Percentiles rank a stretch among this genome's conserved stretches.
These are phyloP conservation scores for Polia nebulosa DNA, from an alignment of 2,888 invertebrate genomes.

Conservation along the genomic window DNA sequence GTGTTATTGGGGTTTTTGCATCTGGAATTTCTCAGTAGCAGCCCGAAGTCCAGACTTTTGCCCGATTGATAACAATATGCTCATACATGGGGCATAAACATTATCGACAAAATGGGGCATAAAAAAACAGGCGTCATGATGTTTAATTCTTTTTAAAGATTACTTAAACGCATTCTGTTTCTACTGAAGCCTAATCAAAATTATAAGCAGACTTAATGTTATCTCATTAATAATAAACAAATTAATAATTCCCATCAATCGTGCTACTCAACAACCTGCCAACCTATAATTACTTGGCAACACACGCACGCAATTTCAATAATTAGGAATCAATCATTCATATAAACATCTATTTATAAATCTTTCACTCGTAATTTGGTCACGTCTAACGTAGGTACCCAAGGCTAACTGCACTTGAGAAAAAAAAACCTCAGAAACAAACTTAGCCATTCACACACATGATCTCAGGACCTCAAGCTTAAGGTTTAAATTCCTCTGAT, in stretches of 20 bases:
- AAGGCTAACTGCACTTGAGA: slow-evolving; percentile 57
- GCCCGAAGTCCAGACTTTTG: too few species aligned
- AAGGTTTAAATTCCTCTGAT: slow-evolving; percentile 55
- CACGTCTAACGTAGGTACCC: slow-evolving; percentile 37
- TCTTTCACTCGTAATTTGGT: slow-evolving; percentile 60
- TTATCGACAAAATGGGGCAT: too few species aligned
- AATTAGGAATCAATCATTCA: slow-evolving; percentile 62
- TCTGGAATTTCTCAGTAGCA: too few species aligned
- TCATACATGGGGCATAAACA: too few species aligned
- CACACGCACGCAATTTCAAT: slow-evolving; percentile 47
- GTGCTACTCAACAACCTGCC: slow-evolving; percentile 22
- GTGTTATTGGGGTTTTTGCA: too few species aligned
- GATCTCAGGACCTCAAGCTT: slow-evolving; percentile 37
- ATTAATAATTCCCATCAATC: slow-evolving; percentile 28
- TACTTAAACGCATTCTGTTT: neutral
- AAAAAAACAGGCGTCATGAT: too few species aligned
- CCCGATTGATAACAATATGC: too few species aligned
- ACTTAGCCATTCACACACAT: slow-evolving; percentile 28
- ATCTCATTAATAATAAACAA: neutral
- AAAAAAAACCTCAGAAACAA: slow-evolving; percentile 51
- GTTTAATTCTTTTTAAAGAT: too few species aligned
- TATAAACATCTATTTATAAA: slow-evolving; percentile 44
- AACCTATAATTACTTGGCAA: slow-evolving; percentile 41
- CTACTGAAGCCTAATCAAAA: neutral
- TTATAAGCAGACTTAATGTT: neutral